These are phyloP conservation scores for Saccostrea glomerata DNA, from an alignment of 1,140 invertebrate species.

Conservation along the genomic window DNA sequence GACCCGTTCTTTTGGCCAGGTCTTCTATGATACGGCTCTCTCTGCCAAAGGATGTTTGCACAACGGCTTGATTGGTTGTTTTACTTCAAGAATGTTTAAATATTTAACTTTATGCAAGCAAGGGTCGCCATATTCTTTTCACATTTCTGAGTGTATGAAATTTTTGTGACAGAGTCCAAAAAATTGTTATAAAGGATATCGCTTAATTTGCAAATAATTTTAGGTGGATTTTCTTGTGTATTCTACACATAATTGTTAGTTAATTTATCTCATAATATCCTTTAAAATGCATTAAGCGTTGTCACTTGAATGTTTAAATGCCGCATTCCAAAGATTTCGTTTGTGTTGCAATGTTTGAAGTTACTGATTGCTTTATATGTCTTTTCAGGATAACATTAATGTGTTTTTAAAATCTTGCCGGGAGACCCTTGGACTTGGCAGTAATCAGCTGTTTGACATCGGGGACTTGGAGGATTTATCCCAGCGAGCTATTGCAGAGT, in stretches of 20 bases:
- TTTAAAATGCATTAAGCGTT: conserved; percentile 29
- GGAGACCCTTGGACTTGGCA: conserved; percentile 72
- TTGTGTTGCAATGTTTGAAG: conserved; percentile 16
- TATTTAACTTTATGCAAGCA: conserved; percentile 35
- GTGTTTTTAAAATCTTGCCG: conserved; percentile 76
- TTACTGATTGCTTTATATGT: conserved; percentile 45
- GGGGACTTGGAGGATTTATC: conserved; percentile 76
- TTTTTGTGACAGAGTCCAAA: neutral
- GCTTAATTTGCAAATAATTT: neutral
- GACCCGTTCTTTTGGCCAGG: neutral
- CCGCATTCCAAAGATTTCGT: conserved; percentile 26
- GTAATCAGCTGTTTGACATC: conserved; percentile 75
- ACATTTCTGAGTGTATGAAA: conserved; percentile 6
- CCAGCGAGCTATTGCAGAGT: conserved; percentile 74
- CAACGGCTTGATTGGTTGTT: conserved; percentile 28
- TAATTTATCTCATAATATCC: neutral
- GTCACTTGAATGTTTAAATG: conserved; percentile 22
- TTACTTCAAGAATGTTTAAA: conserved; percentile 32
- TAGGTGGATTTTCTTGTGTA: neutral
- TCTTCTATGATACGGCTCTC: neutral
- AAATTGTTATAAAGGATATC: conserved; percentile 7
- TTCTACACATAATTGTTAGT: neutral
- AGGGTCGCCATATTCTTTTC: conserved; percentile 26
- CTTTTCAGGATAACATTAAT: conserved; percentile 77
- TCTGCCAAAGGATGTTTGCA: conserved; percentile 23